Base-by-base conservation (phyloP, 2,888 invertebrate species). In the Apotomis betuletana region DNA sequence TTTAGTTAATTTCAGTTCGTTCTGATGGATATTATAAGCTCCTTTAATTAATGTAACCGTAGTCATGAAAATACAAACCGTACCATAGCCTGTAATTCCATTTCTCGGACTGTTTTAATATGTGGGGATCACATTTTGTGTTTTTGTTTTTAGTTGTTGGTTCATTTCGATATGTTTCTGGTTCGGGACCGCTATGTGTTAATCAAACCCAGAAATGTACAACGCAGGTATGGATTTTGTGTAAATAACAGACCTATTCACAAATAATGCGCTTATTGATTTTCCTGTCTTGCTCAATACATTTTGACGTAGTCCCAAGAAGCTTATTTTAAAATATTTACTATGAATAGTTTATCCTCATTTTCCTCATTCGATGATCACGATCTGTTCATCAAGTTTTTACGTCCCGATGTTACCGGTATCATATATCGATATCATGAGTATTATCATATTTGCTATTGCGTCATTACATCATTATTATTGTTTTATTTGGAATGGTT, bases 191-290 rank as follows among this genome's bases (percentile, higher is more conserved):
- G 70, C 75, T 91, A 73, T 90, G 89, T 77, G 85, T 83, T 61
- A 88, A 88, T 65, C 85, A 82, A 60, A 86, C 83, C 3, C 81
- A 84, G 73, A 80, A 81, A 74, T 92, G 92, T 77, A 86, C 87
- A 63, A 89, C 86, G 15, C 89, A 91, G 89, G 92, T 92, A 83
- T 76, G 77, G 70, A 36, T 46, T 49, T 3, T 10, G 5, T 61
- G 55, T 55, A 36, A 49, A 36, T 41, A 60, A 3, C 65, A 59
- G 51, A 51, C 46, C 13, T 44, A 54, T 59, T 10, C 10, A 46
- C 38, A 36, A 38, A 41, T 52, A 13, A 10, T 52, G 27, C 55
- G 12, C 3, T 59, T 72, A 72, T 72, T 72, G 72, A 72, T 72
- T 72, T 72, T 72, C 13, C 57, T 46, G 27, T 8, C 27, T n/a